These are phyloP conservation scores for Thera britannica DNA, from an alignment of 2,888 invertebrate genomes.

Conservation along the genomic window DNA sequence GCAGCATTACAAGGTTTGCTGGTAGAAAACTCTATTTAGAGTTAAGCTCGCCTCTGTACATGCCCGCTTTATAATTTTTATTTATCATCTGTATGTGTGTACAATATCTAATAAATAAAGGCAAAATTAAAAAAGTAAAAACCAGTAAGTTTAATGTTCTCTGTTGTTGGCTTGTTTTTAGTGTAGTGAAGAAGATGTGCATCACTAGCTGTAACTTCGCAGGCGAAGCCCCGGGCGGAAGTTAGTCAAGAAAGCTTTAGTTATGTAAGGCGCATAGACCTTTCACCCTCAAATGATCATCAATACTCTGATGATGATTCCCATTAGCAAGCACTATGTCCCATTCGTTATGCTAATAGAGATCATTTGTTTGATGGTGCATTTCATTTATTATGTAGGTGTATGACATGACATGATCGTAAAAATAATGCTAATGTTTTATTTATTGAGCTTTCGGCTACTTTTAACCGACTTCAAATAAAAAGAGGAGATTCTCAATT, in stretches of 20 bases:
- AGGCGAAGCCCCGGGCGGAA: not conserved
- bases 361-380: conserved; percentile 51
- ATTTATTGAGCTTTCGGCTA: not conserved
- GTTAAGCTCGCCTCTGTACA: too few relatives aligned
- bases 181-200: too few relatives aligned
- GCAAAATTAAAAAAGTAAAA: too few relatives aligned
- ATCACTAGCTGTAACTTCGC: too few relatives aligned
- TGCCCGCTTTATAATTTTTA: too few relatives aligned
- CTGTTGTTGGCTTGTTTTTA: too few relatives aligned
- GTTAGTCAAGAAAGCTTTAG: not conserved
- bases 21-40: too few relatives aligned
- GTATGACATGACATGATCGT: conserved; percentile 37
- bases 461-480: not conserved
- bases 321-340: conserved; percentile 57
- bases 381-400: conserved; percentile 38
- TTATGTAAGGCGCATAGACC: conserved; percentile 46
- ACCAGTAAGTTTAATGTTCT: too few relatives aligned
- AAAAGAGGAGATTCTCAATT: too few relatives aligned
- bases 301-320: conserved; percentile 30
- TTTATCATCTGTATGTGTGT: too few relatives aligned
- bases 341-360: conserved; percentile 56
- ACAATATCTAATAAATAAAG: too few relatives aligned
- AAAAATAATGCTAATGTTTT: conserved; percentile 7
- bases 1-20: too few relatives aligned
- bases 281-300: conserved; percentile 63